phyloP scores from a whole-genome alignment of 2,797 vertebrate genomes.

The Chelidonichthys spinosus region DNA sequence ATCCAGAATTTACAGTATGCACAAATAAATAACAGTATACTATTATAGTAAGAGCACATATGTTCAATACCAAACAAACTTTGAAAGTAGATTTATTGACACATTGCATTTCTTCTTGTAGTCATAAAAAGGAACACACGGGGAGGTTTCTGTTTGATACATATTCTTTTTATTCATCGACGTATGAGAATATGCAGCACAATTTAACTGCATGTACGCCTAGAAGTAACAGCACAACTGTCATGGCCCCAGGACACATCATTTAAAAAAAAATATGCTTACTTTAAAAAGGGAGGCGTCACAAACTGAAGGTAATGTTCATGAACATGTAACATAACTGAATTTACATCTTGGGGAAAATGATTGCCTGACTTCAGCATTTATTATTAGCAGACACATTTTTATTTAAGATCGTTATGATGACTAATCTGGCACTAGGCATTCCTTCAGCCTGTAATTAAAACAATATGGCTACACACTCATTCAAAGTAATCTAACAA shows the following conservation, averaged over 20 bases:
- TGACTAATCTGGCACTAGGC: not conserved
- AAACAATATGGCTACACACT: not conserved
- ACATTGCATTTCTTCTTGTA: not conserved
- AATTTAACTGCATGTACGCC: not conserved
- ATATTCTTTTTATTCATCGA: not conserved
- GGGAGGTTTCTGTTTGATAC: not conserved
- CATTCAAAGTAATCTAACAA: not conserved
- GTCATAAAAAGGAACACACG: not conserved
- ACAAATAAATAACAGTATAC: not conserved
- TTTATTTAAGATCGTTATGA: not conserved
- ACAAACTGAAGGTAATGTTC: not conserved
- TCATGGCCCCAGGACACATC: not conserved
- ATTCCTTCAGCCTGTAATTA: not conserved
- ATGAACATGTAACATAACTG: not conserved
- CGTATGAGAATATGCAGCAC: too few species aligned
- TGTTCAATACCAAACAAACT: not conserved
- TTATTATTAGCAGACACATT: conserved; percentile 1
- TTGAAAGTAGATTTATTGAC: conserved; percentile 12
- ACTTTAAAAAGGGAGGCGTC: not conserved
- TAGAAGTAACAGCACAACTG: not conserved
- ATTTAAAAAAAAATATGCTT: not conserved
- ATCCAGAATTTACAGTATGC: too few species aligned
- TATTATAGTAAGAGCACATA: not conserved
- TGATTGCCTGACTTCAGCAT: not conserved
- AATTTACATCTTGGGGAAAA: not conserved